A percentile compares a stretch with the other conserved stretches of the same genome.
Conservation (phyloP, 2,113 vertebrate genomes). For the Ictalurus punctatus region DNA sequence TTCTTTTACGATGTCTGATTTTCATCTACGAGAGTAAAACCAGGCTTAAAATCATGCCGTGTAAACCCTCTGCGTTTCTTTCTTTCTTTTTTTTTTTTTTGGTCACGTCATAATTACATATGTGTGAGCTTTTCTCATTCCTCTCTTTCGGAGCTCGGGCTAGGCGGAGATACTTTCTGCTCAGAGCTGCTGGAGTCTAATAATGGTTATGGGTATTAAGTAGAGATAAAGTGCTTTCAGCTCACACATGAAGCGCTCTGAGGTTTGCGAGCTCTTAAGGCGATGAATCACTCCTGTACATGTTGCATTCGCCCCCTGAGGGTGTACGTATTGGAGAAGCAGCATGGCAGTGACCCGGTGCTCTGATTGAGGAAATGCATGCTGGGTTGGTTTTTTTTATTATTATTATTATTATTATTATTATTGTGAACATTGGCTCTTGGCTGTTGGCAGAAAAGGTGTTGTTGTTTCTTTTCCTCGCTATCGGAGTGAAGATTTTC, state of each 20-base stretch:
- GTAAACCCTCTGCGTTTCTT: background rate
- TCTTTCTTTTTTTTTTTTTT: too few relatives aligned
- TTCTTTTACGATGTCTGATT: background rate
- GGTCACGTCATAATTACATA: constrained; percentile 17
- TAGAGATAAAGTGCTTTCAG: background rate
- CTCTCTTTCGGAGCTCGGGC: background rate
- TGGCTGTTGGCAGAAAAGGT: background rate
- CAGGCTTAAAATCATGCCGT: constrained; percentile 1
- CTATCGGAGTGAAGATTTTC: background rate
- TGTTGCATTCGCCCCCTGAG: background rate
- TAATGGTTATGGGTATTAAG: background rate
- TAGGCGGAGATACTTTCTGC: background rate
- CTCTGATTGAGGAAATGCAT: background rate
- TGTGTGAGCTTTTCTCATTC: background rate
- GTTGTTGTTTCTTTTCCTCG: background rate
- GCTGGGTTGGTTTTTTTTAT: background rate
- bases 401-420: background rate
- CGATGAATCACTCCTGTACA: background rate
- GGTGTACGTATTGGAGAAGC: background rate
- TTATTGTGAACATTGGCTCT: background rate
- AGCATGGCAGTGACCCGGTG: background rate
- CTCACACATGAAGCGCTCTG: background rate
- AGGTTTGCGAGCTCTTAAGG: constrained; percentile 1
- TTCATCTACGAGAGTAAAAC: background rate
- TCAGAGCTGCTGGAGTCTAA: background rate